Conservation (phyloP, 2,888 invertebrate genomes). For the Eurytoma adleriae region DNA sequence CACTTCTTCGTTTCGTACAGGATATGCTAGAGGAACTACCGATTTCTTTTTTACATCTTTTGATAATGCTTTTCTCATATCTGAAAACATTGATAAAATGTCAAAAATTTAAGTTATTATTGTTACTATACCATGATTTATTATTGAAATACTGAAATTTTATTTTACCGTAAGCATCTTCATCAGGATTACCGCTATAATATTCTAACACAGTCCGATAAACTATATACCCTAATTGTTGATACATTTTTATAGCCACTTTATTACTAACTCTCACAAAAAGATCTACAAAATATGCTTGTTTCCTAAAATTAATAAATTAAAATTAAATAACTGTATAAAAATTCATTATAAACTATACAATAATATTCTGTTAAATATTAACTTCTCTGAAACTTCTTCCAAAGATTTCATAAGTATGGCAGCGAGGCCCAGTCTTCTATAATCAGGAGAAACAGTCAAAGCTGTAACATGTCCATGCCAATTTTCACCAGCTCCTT, state of each 20-base stretch:
- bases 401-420: conserved; percentile 96
- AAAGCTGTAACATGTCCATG: conserved; percentile 99
- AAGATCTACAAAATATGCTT: conserved; percentile 97
- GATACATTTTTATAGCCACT: conserved; percentile 98
- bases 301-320: conserved; percentile 85
- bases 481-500: conserved; percentile 97
- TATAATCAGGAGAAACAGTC: conserved; percentile 95
- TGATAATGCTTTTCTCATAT: conserved; percentile 98
- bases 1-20: conserved; percentile 96
- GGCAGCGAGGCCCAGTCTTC: conserved; percentile 94
- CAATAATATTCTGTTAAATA: conserved; percentile 55
- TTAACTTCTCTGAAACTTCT: conserved; percentile 95
- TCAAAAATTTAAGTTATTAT: background rate
- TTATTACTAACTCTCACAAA: conserved; percentile 98
- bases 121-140: background rate
- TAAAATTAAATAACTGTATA: conserved; percentile 12
- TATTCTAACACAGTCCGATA: conserved; percentile 98
- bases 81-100: conserved; percentile 79
- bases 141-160: conserved; percentile 17
- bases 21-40: conserved; percentile 94
- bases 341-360: conserved; percentile 11
- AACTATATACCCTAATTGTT: conserved; percentile 95
- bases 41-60: conserved; percentile 94
- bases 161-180: conserved; percentile 95
- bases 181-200: conserved; percentile 98